phyloP scores from a whole-genome alignment of 2,113 vertebrate species.

The Apeltes quadracus region DNA sequence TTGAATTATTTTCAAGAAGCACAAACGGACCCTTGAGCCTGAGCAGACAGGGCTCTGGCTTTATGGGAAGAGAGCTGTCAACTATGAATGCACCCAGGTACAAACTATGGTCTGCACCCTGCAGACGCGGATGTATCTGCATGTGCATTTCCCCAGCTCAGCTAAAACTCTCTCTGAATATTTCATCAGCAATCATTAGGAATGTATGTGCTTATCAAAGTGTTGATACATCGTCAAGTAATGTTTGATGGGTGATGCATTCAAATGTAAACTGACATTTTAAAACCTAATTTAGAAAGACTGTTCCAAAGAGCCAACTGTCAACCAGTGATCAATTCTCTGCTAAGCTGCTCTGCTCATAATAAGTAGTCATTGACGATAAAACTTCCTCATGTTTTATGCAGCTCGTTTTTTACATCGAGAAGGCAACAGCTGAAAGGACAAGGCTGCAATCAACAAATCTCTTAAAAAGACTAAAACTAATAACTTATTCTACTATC shows the following conservation, averaged over 20 bases:
- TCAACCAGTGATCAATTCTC: not conserved
- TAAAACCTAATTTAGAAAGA: not conserved
- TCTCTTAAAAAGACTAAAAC: not conserved
- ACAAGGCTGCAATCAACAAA: not conserved
- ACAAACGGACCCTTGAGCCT: conserved; percentile 17
- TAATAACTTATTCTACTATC: not conserved
- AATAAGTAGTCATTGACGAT: not conserved
- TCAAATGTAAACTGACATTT: not conserved
- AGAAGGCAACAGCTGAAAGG: not conserved
- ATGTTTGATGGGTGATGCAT: not conserved
- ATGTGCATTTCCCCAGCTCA: conserved; percentile 18
- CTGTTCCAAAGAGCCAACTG: not conserved
- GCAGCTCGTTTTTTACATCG: not conserved
- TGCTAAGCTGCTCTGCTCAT: not conserved
- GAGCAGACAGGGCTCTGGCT: not conserved
- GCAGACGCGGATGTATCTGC: not conserved
- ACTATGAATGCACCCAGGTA: not conserved
- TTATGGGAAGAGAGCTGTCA: conserved; percentile 9
- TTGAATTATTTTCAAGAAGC: conserved; percentile 19
- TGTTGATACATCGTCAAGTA: not conserved
- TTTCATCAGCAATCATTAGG: conserved; percentile 1
- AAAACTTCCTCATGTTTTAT: not conserved
- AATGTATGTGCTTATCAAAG: not conserved
- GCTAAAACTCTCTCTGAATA: conserved; percentile 8
- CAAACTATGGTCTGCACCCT: not conserved